A percentile compares a stretch with the other conserved stretches of the same genome.
Evolutionary conservation across 2,888 invertebrate genomes (phyloP).

Genomic region (Ethmia dodecea): DNA sequence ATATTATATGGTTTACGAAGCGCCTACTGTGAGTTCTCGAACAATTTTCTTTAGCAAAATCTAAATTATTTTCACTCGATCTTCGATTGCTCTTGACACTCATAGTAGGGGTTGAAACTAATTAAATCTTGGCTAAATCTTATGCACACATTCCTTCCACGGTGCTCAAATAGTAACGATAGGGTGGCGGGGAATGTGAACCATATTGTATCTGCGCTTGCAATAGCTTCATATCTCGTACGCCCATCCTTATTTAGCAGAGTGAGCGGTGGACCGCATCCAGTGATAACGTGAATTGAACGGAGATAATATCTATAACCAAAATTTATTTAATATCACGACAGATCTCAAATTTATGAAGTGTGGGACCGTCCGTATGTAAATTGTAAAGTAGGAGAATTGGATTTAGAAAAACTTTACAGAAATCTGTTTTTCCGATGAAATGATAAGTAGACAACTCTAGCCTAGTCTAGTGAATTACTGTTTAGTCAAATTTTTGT

Average conservation of each 20-base stretch:
- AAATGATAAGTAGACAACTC: slow-evolving; percentile 45
- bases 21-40: slow-evolving; percentile 24
- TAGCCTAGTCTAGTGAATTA: slow-evolving; percentile 62
- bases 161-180: slow-evolving; percentile 78
- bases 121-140: too few species aligned
- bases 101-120: too few species aligned
- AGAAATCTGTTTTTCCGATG: slow-evolving; percentile 30
- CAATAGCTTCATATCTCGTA: slow-evolving; percentile 18
- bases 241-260: slow-evolving; percentile 12
- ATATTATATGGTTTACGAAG: slow-evolving; percentile 38
- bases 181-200: slow-evolving; percentile 32
- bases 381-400: slow-evolving; percentile 62
- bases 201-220: slow-evolving; percentile 20
- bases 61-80: too few species aligned
- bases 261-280: slow-evolving; percentile 36
- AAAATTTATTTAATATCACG: slow-evolving; percentile 48
- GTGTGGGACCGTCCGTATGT: slow-evolving; percentile 76
- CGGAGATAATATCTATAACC: slow-evolving; percentile 39
- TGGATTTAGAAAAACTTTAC: slow-evolving; percentile 37
- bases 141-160: slow-evolving; percentile 82
- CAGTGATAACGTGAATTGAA: slow-evolving; percentile 63
- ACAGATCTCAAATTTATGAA: slow-evolving; percentile 69
- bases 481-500: slow-evolving; percentile 58
- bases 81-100: slow-evolving; percentile 32
- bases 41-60: slow-evolving; percentile 9